These are phyloP conservation scores for Corythaixoides concolor DNA, from an alignment of 2,113 vertebrate species.

Conservation along the genomic window DNA sequence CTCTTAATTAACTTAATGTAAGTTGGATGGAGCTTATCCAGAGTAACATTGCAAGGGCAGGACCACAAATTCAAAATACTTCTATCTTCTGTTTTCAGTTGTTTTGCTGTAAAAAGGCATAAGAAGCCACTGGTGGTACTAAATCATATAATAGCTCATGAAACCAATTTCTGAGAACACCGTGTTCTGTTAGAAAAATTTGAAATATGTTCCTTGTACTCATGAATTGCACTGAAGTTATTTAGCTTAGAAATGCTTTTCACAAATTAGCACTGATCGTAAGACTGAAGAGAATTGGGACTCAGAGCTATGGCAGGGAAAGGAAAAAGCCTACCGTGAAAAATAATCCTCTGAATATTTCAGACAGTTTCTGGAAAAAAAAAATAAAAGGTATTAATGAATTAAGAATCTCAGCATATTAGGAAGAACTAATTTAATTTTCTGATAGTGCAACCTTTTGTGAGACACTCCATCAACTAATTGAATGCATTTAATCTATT, in stretches of 20 bases:
- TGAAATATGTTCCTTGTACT: not conserved
- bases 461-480: constrained; percentile 49
- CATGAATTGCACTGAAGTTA: not conserved
- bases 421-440: constrained; percentile 40
- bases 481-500: constrained; percentile 31
- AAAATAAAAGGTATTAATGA: not conserved
- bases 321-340: not conserved
- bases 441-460: not conserved
- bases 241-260: not conserved
- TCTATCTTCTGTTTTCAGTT: not conserved
- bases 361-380: not conserved
- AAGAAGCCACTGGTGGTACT: not conserved
- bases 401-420: not conserved
- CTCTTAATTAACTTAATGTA: not conserved
- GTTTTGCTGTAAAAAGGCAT: not conserved
- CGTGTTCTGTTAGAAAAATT: not conserved
- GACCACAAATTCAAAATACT: not conserved
- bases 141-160: not conserved
- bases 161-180: not conserved
- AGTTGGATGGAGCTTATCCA: not conserved
- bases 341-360: not conserved
- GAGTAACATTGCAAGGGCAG: not conserved
- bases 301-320: not conserved
- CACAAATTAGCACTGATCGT: not conserved
- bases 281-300: not conserved